Evolutionary conservation across 2,113 vertebrate genomes (phyloP).

Genomic region (Eublepharis macularius): DNA sequence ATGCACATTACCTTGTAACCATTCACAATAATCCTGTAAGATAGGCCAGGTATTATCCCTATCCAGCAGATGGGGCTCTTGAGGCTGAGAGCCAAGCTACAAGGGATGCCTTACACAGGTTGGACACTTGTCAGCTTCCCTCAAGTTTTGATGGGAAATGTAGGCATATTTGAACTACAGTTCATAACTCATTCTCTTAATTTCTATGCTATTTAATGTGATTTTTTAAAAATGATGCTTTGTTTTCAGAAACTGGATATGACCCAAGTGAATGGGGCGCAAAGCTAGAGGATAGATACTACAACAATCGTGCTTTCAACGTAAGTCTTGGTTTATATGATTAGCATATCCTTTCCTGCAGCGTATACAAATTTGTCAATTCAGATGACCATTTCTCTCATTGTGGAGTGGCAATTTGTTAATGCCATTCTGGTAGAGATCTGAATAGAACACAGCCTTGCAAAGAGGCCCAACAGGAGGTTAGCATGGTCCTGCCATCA

Average conservation of each 20-base stretch:
- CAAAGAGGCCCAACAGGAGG: background rate
- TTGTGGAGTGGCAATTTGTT: background rate
- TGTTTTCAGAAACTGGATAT: conserved; percentile 28
- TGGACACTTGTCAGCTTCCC: too few species aligned
- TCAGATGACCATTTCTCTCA: background rate
- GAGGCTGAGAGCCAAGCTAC: too few species aligned
- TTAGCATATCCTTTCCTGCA: background rate
- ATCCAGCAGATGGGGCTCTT: too few species aligned
- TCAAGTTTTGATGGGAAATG: too few species aligned
- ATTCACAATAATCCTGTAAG: too few species aligned
- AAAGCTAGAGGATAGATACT: conserved; percentile 22
- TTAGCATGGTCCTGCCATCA: background rate
- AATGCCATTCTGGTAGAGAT: background rate
- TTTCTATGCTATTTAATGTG: background rate
- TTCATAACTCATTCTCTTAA: too few species aligned
- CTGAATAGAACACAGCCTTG: background rate
- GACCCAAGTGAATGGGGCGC: conserved; percentile 23
- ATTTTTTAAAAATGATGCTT: background rate
- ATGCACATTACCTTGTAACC: too few species aligned
- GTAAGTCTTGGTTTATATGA: background rate
- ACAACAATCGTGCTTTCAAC: conserved; percentile 26
- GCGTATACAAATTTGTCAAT: background rate
- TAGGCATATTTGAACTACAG: too few species aligned
- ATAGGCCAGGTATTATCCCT: too few species aligned
- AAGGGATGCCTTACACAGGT: too few species aligned